Evolutionary conservation across 2,888 invertebrate species (phyloP), one percentile per base, ranked within the genome.

Genomic region (Lasius platythorax): DNA sequence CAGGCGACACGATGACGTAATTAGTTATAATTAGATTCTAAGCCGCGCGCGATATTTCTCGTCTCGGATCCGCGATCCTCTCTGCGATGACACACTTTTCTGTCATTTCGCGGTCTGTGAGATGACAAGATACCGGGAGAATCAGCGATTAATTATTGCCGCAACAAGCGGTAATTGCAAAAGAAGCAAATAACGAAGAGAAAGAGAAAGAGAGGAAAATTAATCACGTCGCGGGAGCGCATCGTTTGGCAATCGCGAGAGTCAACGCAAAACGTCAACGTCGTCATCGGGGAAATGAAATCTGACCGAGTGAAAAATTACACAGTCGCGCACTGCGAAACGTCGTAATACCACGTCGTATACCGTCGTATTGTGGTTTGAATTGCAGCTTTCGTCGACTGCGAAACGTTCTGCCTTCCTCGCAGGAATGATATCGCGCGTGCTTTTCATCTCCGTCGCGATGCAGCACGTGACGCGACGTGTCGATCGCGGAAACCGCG

Each of bases 11-110:
- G 18, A 43, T 61, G 12, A 40, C 74, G 68, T 66, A 56, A 85
- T 85, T 74, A 81, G 64, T 75, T 75, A 33, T 75, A 84, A 84
- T 84, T 81, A 72, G 61, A 81, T 74, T 43, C 58, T 58, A 56
- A 67, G 40, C 75, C 63, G 28, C 33, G 53, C 43, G 15, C 50
- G 58, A 76, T 61, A 61, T 67, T 64, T 58, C 50, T 12, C 30
- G 50, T 82, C 23, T 67, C 33, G 40, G 28, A 23, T 30, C 56
- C 66, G 18, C 75, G 28, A 23, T 30, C 56, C 66, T 23, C 75
- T 2, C 28, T 3, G 46, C 40, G 58, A 67, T 67, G 67, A 28
- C 64, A 66, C 28, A 58, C 66, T 64, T 67, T 82, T 82, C 75
- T 46, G 58, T 61, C 33, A 23, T 72, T 43, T 37, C 72, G 67